Percentiles rank a stretch among this genome's conserved stretches.
Evolutionary conservation across 1,140 invertebrate species (phyloP).

Genomic region (Neotoxoptera formosana): DNA sequence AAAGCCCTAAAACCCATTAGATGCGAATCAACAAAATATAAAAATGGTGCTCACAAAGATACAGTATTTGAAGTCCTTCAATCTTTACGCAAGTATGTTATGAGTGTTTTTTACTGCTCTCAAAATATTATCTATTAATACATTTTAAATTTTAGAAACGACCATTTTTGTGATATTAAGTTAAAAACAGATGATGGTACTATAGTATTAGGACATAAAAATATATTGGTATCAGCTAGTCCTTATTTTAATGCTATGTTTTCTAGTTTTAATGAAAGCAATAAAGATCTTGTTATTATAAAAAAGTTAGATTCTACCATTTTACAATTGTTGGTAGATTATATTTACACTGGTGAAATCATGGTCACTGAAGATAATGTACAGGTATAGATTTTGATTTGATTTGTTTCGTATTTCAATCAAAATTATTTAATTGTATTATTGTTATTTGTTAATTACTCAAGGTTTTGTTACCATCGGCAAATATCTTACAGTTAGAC

Average conservation of each 20-base stretch:
- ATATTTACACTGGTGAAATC: slow-evolving; percentile 90
- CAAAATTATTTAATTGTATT: not conserved
- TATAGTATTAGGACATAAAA: slow-evolving; percentile 89
- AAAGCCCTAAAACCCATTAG: slow-evolving; percentile 72
- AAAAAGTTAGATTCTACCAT: slow-evolving; percentile 84
- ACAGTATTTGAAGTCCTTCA: slow-evolving; percentile 88
- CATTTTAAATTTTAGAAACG: slow-evolving; percentile 68
- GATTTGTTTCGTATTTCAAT: too few species aligned
- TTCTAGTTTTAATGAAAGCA: slow-evolving; percentile 89
- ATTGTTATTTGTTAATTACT: not conserved
- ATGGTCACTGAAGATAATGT: slow-evolving; percentile 94
- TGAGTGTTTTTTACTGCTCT: too few species aligned
- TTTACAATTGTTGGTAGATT: slow-evolving; percentile 82
- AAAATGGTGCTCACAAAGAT: slow-evolving; percentile 81
- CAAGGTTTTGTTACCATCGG: slow-evolving; percentile 79
- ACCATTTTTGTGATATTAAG: slow-evolving; percentile 87
- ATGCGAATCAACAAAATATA: slow-evolving; percentile 78
- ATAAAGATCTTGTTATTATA: slow-evolving; percentile 79
- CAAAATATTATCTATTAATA: not conserved
- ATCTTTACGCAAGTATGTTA: slow-evolving; percentile 81
- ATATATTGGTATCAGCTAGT: slow-evolving; percentile 90
- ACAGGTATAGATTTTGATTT: slow-evolving; percentile 68
- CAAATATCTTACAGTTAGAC: slow-evolving; percentile 88
- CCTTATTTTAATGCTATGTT: slow-evolving; percentile 99
- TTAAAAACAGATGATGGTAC: slow-evolving; percentile 76